Percentiles rank a stretch among this genome's conserved stretches.
These are phyloP conservation scores for Drosophila helvetica DNA, from an alignment of 2,888 invertebrate species.

Conservation along the genomic window DNA sequence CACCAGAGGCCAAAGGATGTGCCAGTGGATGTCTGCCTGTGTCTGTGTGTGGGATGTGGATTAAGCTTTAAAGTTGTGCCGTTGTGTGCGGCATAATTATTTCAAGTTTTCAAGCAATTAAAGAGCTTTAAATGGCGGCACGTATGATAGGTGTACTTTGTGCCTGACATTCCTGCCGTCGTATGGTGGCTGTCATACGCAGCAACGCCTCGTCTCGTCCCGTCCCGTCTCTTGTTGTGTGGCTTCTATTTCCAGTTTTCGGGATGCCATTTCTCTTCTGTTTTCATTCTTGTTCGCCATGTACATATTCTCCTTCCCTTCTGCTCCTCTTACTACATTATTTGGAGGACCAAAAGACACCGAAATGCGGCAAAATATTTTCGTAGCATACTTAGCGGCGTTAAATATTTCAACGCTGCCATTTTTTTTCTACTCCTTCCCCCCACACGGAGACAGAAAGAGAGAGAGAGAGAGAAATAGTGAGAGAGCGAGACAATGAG, in stretches of 20 bases:
- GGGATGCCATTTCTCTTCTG: background rate
- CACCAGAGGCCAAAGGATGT: background rate
- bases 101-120: slow-evolving; percentile 17
- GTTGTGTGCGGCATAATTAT: slow-evolving; percentile 29
- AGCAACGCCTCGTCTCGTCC: slow-evolving; percentile 67
- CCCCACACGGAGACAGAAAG: slow-evolving; percentile 8
- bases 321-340: slow-evolving; percentile 12
- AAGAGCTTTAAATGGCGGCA: slow-evolving; percentile 23
- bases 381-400: slow-evolving; percentile 77
- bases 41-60: slow-evolving; percentile 3
- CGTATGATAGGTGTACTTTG: background rate
- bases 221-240: slow-evolving; percentile 10
- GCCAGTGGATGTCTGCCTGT: background rate
- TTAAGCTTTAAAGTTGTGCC: slow-evolving; percentile 43
- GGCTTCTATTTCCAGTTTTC: background rate
- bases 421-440: slow-evolving; percentile 57
- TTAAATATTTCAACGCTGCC: slow-evolving; percentile 80
- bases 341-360: slow-evolving; percentile 6
- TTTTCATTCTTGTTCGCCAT: slow-evolving; percentile 4
- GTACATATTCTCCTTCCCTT: slow-evolving; percentile 3
- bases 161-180: background rate
- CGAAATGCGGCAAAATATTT: slow-evolving; percentile 55
- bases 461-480: slow-evolving; percentile 8
- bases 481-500: slow-evolving; percentile 2
- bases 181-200: slow-evolving; percentile 60